phyloP scores from a whole-genome alignment of 2,113 vertebrate species.

The Erpornis zantholeuca region DNA sequence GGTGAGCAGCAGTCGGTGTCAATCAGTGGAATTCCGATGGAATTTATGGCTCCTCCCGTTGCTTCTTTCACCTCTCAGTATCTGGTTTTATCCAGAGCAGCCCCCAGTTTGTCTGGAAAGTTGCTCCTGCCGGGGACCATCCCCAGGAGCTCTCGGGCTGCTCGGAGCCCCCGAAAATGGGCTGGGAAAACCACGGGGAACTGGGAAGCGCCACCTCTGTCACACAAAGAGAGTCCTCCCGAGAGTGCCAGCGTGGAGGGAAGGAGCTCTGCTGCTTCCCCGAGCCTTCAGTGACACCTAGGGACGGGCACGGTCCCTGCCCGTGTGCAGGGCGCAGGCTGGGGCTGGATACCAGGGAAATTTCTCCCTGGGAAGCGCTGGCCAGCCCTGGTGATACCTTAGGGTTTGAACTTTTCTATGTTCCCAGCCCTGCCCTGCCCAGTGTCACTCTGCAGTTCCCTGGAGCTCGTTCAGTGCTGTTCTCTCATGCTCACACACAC shows the following conservation, averaged over 20 bases:
- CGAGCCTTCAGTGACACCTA: slow-evolving; percentile 67
- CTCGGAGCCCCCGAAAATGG: not conserved
- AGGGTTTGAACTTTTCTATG: too few species aligned
- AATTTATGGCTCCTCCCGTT: not conserved
- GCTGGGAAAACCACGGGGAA: not conserved
- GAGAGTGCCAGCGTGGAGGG: not conserved
- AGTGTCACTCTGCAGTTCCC: too few species aligned
- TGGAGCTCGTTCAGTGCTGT: too few species aligned
- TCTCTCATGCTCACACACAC: too few species aligned
- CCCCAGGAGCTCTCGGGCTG: not conserved
- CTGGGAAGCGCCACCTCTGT: not conserved
- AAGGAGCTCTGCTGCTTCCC: not conserved
- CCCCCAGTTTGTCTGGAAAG: not conserved
- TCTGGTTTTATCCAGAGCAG: rapidly evolving
- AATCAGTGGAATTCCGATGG: not conserved
- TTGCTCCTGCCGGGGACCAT: not conserved
- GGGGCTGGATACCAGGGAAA: too few species aligned
- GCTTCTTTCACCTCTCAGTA: not conserved
- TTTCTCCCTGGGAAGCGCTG: too few species aligned
- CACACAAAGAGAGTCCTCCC: not conserved
- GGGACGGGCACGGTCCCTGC: slow-evolving; percentile 7
- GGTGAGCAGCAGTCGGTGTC: not conserved
- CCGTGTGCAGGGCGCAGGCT: too few species aligned
- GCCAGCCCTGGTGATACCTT: too few species aligned
- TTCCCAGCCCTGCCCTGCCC: too few species aligned